phyloP scores from a whole-genome alignment of 2,888 invertebrate genomes.

The Prenolepis imparis region DNA sequence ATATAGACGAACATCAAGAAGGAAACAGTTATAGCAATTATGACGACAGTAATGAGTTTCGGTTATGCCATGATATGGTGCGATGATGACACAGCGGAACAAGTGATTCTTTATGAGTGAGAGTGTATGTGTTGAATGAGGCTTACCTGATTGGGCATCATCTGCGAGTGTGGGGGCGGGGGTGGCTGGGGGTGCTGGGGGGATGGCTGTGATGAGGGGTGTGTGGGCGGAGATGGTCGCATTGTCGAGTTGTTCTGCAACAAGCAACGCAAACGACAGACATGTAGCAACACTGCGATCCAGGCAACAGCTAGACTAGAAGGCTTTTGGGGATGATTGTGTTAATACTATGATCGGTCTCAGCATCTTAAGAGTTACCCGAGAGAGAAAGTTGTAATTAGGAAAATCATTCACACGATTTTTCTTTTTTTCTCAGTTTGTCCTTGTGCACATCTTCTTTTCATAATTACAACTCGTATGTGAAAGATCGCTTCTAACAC shows the following conservation, averaged over 20 bases:
- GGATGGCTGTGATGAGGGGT: conserved; percentile 97
- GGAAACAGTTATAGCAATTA: conserved; percentile 41
- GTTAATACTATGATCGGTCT: conserved; percentile 72
- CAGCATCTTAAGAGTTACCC: conserved; percentile 64
- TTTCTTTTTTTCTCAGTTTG: conserved; percentile 23
- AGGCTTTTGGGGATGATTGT: conserved; percentile 79
- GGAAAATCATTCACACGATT: conserved; percentile 47
- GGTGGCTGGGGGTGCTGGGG: conserved; percentile 92
- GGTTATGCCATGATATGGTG: conserved; percentile 78
- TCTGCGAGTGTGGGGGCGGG: conserved; percentile 93
- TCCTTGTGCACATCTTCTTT: conserved; percentile 27
- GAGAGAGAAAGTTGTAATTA: conserved; percentile 68
- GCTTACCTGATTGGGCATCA: conserved; percentile 92
- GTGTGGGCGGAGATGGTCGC: conserved; percentile 94
- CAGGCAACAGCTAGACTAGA: conserved; percentile 84
- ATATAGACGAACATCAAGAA: background rate
- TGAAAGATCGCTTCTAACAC: conserved; percentile 40
- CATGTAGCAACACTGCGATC: conserved; percentile 86
- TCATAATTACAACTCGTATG: conserved; percentile 67
- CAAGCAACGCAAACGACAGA: conserved; percentile 86
- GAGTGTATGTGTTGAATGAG: conserved; percentile 81
- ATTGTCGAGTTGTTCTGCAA: conserved; percentile 92
- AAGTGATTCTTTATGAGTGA: conserved; percentile 80
- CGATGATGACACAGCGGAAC: conserved; percentile 80
- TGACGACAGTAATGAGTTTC: conserved; percentile 40